Evolutionary conservation across 2,797 vertebrate species (phyloP).

Genomic region (Micropoecilia bifurca): DNA sequence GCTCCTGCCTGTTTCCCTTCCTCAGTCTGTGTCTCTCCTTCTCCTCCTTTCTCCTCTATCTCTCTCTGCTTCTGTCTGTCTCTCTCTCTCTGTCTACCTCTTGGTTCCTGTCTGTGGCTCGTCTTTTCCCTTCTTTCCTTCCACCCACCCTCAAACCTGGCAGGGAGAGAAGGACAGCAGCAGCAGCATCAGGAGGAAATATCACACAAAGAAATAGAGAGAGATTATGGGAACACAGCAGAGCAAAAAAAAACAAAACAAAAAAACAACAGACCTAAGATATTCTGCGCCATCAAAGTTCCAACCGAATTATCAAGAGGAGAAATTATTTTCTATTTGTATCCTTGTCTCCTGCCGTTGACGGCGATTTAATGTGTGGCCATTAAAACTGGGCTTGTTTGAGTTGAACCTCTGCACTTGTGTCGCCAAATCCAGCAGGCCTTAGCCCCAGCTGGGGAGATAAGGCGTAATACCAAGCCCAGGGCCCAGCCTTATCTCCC

Average conservation of each 20-base stretch:
- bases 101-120: conserved; percentile 45
- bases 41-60: conserved; percentile 42
- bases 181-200: conserved; percentile 72
- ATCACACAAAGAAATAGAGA: conserved; percentile 72
- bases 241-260: background rate
- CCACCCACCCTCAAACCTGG: conserved; percentile 46
- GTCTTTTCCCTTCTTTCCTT: conserved; percentile 29
- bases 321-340: conserved; percentile 13
- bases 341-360: conserved; percentile 33
- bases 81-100: conserved; percentile 50
- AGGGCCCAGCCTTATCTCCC: conserved; percentile 75
- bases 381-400: conserved; percentile 76
- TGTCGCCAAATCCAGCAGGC: conserved; percentile 74
- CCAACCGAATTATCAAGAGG: conserved; percentile 4
- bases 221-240: conserved; percentile 23
- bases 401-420: conserved; percentile 68
- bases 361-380: conserved; percentile 69
- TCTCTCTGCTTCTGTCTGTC: conserved; percentile 13
- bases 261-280: conserved; percentile 38
- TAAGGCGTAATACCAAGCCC: conserved; percentile 78
- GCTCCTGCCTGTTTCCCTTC: conserved; percentile 31
- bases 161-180: conserved; percentile 63
- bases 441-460: conserved; percentile 78
- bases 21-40: conserved; percentile 19
- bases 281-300: conserved; percentile 42